These are phyloP conservation scores for Colletes gigas DNA, from an alignment of 1,140 invertebrate species.

Conservation along the genomic window DNA sequence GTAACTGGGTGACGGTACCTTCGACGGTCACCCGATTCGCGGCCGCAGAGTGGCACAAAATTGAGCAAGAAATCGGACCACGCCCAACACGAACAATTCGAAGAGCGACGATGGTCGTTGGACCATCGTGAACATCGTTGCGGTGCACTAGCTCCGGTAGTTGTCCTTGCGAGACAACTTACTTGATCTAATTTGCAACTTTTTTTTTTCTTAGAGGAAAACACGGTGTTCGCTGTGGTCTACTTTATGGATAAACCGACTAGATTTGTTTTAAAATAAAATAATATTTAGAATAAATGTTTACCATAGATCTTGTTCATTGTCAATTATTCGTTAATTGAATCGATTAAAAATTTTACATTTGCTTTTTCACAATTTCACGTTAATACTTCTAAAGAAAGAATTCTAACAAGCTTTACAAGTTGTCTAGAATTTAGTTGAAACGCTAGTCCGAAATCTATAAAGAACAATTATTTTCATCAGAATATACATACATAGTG, in stretches of 20 bases:
- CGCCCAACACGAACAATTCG: constrained; percentile 60
- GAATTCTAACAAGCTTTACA: too few relatives aligned
- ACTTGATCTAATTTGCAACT: constrained; percentile 44
- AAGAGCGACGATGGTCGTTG: constrained; percentile 25
- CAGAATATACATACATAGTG: too few relatives aligned
- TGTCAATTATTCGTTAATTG: background rate
- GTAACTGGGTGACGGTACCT: constrained; percentile 65
- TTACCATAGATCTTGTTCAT: background rate
- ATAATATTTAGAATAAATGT: too few relatives aligned
- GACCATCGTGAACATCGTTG: constrained; percentile 26
- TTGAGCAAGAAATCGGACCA: constrained; percentile 68
- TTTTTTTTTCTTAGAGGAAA: background rate
- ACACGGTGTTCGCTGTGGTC: background rate
- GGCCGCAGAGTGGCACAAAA: constrained; percentile 52
- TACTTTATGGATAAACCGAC: background rate
- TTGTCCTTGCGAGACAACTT: constrained; percentile 61
- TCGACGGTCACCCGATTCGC: constrained; percentile 62
- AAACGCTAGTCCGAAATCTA: too few relatives aligned
- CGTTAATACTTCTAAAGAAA: too few relatives aligned
- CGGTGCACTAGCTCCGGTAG: constrained; percentile 60
- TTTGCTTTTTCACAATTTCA: too few relatives aligned
- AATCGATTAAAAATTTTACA: background rate
- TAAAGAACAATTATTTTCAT: too few relatives aligned
- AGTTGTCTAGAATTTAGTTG: too few relatives aligned
- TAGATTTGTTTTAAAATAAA: too few relatives aligned